Base-by-base conservation (phyloP, 2,888 invertebrate genomes). In the Caenorhabditis afra region DNA sequence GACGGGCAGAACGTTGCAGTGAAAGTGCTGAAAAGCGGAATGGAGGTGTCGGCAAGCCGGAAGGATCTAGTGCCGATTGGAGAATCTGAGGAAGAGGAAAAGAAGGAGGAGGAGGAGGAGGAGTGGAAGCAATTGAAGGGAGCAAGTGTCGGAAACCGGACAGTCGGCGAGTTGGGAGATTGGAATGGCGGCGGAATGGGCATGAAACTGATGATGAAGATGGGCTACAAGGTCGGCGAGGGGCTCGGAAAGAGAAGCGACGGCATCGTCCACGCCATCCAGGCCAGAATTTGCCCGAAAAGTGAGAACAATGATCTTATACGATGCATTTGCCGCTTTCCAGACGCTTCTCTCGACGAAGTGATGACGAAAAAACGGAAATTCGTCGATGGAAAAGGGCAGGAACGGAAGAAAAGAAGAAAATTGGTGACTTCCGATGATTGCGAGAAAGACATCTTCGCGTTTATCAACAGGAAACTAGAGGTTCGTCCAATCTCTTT, bases 211-310 rank as follows among this genome's bases (percentile, higher is more conserved):
- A 81, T 85, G 81, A 81, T 82, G 66, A 83, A 82, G 61, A 85
- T 85, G 85, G 85, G 85, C 11, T 85, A 83, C 65, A 79, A 83
- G 49, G 52, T 81, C 45, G 85, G 83, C 64, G 55, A 84, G 62
- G 85, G 85, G 23, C 81, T 85, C 14, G 85, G 85, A 37, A 84
- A 82, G 62, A 44, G 67, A 16, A 84, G 68, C 44, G 84, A 85
- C 55, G 85, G 85, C n/a, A 85, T 85, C 58, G 82, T 85, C 1
- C 85, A 85, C 57, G 79, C 85, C 3, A 83, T 85, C 20, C 85
- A 85, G 70, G 83, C 84, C 0, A 73, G 74, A 29, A 67, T 83
- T 35, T 76, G 79, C 37, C 68, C 78, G 11, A 84, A 85, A 76
- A 79, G 85, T 85, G 12, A 22, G 3, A 12, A 45, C 20, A 44